Conservation (phyloP, 2,888 invertebrate genomes). For the Liodrosophila aerea region DNA sequence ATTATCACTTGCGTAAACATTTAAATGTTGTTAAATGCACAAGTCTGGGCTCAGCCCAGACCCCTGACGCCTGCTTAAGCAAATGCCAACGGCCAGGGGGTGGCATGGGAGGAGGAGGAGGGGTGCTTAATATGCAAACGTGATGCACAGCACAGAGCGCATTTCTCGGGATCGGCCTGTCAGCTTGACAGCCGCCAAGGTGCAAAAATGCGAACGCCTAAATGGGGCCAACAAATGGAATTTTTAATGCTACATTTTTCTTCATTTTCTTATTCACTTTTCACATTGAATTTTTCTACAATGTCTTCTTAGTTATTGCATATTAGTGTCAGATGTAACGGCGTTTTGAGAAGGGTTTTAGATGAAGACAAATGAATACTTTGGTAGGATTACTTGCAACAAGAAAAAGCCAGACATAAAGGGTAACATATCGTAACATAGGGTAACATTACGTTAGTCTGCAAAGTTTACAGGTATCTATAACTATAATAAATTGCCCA, state of each 20-base stretch:
- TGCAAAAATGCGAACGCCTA: slow-evolving; percentile 65
- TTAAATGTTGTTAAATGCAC: slow-evolving; percentile 63
- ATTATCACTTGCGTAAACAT: slow-evolving; percentile 76
- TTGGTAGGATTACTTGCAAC: too few species aligned
- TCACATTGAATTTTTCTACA: not conserved
- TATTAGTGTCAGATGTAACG: not conserved
- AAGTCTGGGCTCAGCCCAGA: slow-evolving; percentile 40
- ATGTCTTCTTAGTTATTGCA: too few species aligned
- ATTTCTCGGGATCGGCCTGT: slow-evolving; percentile 50
- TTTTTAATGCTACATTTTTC: slow-evolving; percentile 17
- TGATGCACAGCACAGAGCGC: slow-evolving; percentile 51
- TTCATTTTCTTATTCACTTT: not conserved
- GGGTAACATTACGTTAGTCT: too few species aligned
- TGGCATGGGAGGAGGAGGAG: not conserved
- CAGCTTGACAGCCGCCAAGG: slow-evolving; percentile 59
- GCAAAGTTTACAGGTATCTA: too few species aligned
- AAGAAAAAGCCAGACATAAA: too few species aligned
- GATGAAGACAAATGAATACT: too few species aligned
- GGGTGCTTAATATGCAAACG: slow-evolving; percentile 72
- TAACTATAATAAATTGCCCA: too few species aligned
- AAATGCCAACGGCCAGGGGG: slow-evolving; percentile 10
- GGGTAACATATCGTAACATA: too few species aligned
- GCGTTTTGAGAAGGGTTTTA: not conserved
- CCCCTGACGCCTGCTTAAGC: slow-evolving; percentile 57
- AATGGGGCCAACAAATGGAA: slow-evolving; percentile 53